Evolutionary conservation across 2,888 invertebrate genomes (phyloP).

Genomic region (Phasia obesa): DNA sequence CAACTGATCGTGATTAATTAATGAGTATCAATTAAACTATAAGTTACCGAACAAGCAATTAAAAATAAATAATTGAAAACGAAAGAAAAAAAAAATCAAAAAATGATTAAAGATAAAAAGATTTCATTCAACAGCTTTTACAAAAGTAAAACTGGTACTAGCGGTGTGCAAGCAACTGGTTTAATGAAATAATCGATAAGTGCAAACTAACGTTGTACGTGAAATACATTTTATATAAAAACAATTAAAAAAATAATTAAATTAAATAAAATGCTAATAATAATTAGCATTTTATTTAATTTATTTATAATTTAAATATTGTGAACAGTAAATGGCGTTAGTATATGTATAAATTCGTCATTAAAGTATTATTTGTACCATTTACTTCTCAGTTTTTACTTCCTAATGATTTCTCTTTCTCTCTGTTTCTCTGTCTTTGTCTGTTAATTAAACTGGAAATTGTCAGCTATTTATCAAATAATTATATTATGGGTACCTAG

Average conservation of each 20-base stretch:
- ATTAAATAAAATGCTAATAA: background rate
- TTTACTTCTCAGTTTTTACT: too few species aligned
- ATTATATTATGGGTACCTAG: conserved; percentile 21
- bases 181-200: conserved; percentile 15
- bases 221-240: too few species aligned
- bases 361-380: too few species aligned
- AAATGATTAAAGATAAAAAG: conserved; percentile 49
- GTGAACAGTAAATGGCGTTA: too few species aligned
- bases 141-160: background rate
- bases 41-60: conserved; percentile 25
- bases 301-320: background rate
- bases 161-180: conserved; percentile 43
- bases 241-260: conserved; percentile 29
- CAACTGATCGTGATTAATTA: conserved; percentile 71
- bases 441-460: background rate
- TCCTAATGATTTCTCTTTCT: background rate
- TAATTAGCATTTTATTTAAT: too few species aligned
- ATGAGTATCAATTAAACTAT: conserved; percentile 65
- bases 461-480: conserved; percentile 37
- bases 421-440: background rate
- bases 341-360: too few species aligned
- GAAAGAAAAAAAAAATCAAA: background rate
- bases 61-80: conserved; percentile 40
- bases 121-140: conserved; percentile 1
- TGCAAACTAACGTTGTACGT: background rate